Evolutionary conservation across 2,888 invertebrate genomes (phyloP), one percentile per base, ranked within the genome.

Genomic region (Calameuta pallipes): DNA sequence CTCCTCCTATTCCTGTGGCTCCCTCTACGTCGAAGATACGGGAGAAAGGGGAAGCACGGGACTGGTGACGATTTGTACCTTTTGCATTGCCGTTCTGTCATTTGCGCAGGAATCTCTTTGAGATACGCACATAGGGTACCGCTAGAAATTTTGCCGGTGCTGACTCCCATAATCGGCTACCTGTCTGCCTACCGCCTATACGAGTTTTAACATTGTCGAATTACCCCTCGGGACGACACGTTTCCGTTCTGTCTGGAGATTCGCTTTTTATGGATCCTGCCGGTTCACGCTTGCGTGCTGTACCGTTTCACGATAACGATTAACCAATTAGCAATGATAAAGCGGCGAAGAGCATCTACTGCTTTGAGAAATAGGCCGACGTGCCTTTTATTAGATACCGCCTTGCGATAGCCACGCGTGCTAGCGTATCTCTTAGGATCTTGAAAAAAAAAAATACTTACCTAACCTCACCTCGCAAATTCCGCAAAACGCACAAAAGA

Each of bases 1-100:
- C 83, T 83, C 80, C 83, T 82, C 81, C 73, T 81, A 79, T 33
- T 31, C 36, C 12, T 9, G 71, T 79, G 78, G 70, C 75, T 75
- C 79, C 71, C 13, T 71, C 71, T 31, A 13, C 71, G 71, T 2
- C 71, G 23, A 0, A 1, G 56, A 56, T 1, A 1, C 23, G 9
- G 4, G 23, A 23, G 0, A 56, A 9, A 56, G 23, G 4, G 23
- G 15, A 23, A 56, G 41, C 41, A 6, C 6, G 15, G 41, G 3
- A 41, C 41, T 41, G 4, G 2, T 6, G 56, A 56, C 56, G 56
- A 56, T 9, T 56, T 56, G 2, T 56, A 56, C 56, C 56, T 56
- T 56, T 56, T 56, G 56, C 56, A 56, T 56, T 56, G 56, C 23
- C 56, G 23, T 56, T 56, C 56, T 56, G 56, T 56, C 56, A 2